These are phyloP conservation scores for Setipinna tenuifilis DNA, from an alignment of 2,797 vertebrate genomes.

Conservation along the genomic window DNA sequence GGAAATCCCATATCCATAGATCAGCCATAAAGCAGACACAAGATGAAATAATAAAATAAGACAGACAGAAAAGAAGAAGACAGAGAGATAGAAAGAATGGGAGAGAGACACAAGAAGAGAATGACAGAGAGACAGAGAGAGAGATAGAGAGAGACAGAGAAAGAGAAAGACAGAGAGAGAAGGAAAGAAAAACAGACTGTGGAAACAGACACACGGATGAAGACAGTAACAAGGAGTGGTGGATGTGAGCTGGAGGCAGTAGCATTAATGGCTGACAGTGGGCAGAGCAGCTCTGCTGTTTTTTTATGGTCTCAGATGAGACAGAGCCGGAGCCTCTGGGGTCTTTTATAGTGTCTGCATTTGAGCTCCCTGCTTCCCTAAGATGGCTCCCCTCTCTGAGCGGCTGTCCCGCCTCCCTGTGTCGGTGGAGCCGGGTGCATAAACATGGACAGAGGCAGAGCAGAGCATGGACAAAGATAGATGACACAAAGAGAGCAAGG, in stretches of 20 bases:
- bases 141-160: slow-evolving; percentile 20
- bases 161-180: background rate
- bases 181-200: too few species aligned
- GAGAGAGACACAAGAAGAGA: background rate
- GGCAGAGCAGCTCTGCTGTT: background rate
- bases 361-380: background rate
- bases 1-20: too few species aligned
- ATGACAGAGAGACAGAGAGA: slow-evolving; percentile 18
- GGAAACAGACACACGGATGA: background rate
- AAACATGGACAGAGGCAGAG: background rate
- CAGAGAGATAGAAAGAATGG: slow-evolving; percentile 13
- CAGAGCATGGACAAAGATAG: background rate
- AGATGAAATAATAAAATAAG: background rate
- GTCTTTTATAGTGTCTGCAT: background rate
- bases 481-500: background rate
- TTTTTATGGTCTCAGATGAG: slow-evolving; percentile 3
- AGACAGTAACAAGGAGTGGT: background rate
- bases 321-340: background rate
- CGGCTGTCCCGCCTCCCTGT: background rate
- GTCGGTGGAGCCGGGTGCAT: background rate
- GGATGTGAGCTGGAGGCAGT: background rate
- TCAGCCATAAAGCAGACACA: background rate
- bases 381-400: too few species aligned
- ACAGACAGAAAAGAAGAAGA: slow-evolving; percentile 11
- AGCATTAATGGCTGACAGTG: slow-evolving; percentile 1